These are phyloP conservation scores for Rhincodon typus DNA, from an alignment of 2,797 vertebrate species.

Conservation along the genomic window DNA sequence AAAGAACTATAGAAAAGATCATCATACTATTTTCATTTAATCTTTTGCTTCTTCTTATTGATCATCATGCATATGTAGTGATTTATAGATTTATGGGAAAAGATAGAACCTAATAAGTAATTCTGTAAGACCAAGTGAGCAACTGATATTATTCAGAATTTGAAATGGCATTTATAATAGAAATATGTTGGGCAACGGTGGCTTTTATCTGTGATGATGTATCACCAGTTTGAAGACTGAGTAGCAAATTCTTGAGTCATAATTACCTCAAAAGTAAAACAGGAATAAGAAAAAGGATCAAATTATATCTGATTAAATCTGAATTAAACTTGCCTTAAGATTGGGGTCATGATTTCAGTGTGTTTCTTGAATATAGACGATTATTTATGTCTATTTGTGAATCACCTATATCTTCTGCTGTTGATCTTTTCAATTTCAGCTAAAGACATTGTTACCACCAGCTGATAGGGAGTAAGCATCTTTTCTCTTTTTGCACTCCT, in stretches of 20 bases:
- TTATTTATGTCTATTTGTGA: neutral
- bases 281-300: neutral
- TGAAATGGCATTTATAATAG: neutral
- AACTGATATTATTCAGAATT: neutral
- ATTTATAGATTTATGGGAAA: neutral
- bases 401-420: neutral
- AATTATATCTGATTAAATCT: neutral
- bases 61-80: constrained; percentile 9
- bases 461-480: no score
- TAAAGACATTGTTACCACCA: neutral
- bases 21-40: neutral
- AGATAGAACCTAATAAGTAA: neutral
- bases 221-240: neutral
- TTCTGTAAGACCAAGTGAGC: neutral
- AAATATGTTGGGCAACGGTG: neutral
- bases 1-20: neutral
- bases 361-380: neutral
- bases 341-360: neutral
- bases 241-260: neutral
- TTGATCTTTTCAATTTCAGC: neutral
- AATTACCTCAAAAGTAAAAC: neutral
- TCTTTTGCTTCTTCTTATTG: neutral
- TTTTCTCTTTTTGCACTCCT: no score
- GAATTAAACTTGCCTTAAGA: neutral
- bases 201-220: neutral